Evolutionary conservation across 2,113 vertebrate genomes (phyloP).

Genomic region (Numenius arquata): DNA sequence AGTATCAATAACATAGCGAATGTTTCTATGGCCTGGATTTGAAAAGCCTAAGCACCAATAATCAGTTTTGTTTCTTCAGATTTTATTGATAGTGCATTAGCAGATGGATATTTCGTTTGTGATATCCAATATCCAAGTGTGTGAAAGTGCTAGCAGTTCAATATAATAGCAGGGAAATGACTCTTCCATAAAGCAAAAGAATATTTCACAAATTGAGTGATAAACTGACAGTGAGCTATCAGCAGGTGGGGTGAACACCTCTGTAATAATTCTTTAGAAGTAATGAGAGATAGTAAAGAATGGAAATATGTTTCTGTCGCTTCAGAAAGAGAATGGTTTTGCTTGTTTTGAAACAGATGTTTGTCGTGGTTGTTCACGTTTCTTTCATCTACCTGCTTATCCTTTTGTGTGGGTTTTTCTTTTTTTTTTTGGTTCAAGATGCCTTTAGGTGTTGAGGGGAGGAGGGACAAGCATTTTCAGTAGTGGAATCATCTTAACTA

Average conservation of each 20-base stretch:
- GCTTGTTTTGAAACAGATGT: neutral
- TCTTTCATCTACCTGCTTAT: neutral
- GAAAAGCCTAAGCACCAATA: neutral
- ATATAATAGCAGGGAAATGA: neutral
- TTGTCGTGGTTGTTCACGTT: neutral
- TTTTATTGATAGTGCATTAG: conserved; percentile 6
- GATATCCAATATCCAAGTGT: neutral
- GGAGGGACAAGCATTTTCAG: neutral
- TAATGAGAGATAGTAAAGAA: neutral
- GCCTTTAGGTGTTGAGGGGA: neutral
- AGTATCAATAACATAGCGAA: conserved; percentile 13
- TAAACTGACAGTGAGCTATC: neutral
- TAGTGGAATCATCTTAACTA: neutral
- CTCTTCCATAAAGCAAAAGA: neutral
- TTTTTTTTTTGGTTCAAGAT: neutral
- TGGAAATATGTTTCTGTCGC: neutral
- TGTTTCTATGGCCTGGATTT: neutral
- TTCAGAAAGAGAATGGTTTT: neutral
- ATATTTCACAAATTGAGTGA: neutral
- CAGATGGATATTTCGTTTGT: neutral
- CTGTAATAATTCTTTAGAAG: neutral
- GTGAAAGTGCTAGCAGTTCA: neutral
- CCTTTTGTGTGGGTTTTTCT: neutral
- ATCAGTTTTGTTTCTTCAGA: neutral
- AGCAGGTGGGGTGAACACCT: neutral